Base-by-base conservation (phyloP, 2,797 vertebrate genomes). In the Pangasius djambal region DNA sequence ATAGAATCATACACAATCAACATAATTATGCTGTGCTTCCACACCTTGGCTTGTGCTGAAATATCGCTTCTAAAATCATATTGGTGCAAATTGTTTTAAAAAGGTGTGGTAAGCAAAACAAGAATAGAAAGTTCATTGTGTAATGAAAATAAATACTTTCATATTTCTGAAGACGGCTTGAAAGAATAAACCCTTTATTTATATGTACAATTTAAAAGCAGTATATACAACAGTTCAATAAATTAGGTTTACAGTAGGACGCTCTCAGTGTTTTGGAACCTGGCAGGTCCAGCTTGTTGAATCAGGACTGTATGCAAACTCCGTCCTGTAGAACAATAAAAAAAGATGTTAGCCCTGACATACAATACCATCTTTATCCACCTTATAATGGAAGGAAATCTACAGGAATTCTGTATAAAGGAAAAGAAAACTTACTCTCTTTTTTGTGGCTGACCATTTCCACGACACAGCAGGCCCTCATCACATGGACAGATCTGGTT, bases 401-500 rank as follows among this genome's bases (percentile, higher is more conserved):
- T 13, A 13, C 34, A 70, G 40, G 20, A 34, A 13, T 37, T 85
- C 2, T 18, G 9, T 55, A 20, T 28, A 48, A 15, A 20, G 6
- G 31, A 48, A 16, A 57, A 18, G 25, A 57, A 48, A 63, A 96
- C 97, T 96, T 84, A 97, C 97, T 96, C 96, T 96, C 92, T 91
- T 50, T 86, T 59, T 6, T 91, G 93, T 0, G 86, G 37, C 4
- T 89, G 86, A 1, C 88, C 63, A 3, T 89, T 87, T 75, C 95
- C 94, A 1, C 96, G 94, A 84, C 97, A 97, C 55, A 97, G 92
- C 52, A 97, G 95, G 13, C 97, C 97, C 40, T 96, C 94, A 20
- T 97, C 96, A 91, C 97, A 98, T 0, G 97, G 96, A 86, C 97
- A 98, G 7, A 97, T 94, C 92, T 97, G 97, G 95, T 97, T 97